These are phyloP conservation scores for Tipula unca DNA, from an alignment of 2,888 invertebrate species.

Conservation along the genomic window DNA sequence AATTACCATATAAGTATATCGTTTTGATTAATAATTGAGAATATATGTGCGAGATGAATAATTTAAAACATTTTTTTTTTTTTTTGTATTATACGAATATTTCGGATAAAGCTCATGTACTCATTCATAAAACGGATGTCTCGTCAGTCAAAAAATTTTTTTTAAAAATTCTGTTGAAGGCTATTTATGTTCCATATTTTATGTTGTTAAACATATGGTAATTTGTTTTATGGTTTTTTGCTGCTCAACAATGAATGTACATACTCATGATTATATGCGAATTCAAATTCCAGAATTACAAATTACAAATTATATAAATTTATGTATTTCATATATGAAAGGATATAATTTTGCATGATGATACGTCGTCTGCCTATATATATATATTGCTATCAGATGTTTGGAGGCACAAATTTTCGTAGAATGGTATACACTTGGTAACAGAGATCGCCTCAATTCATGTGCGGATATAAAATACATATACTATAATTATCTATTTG, in stretches of 20 bases:
- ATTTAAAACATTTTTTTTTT: neutral
- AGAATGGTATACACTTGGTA: neutral
- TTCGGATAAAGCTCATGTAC: neutral
- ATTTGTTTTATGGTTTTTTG: neutral
- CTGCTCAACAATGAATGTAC: neutral
- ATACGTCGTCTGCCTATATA: too few species aligned
- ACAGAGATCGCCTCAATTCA: neutral
- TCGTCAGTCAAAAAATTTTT: neutral
- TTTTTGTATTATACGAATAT: neutral
- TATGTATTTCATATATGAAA: neutral
- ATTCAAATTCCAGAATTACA: neutral
- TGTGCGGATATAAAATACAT: neutral
- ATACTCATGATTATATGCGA: neutral
- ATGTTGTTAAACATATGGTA: neutral
- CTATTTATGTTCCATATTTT: neutral
- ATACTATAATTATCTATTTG: neutral
- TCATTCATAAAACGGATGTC: slow-evolving; percentile 14
- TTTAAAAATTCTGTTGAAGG: neutral
- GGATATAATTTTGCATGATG: neutral
- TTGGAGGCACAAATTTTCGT: too few species aligned
- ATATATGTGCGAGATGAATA: neutral
- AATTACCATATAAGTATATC: neutral
- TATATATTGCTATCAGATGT: neutral
- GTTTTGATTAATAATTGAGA: neutral
- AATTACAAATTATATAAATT: neutral